Conservation (phyloP, 2,888 invertebrate genomes). For the Gisinianus flammeolus region DNA sequence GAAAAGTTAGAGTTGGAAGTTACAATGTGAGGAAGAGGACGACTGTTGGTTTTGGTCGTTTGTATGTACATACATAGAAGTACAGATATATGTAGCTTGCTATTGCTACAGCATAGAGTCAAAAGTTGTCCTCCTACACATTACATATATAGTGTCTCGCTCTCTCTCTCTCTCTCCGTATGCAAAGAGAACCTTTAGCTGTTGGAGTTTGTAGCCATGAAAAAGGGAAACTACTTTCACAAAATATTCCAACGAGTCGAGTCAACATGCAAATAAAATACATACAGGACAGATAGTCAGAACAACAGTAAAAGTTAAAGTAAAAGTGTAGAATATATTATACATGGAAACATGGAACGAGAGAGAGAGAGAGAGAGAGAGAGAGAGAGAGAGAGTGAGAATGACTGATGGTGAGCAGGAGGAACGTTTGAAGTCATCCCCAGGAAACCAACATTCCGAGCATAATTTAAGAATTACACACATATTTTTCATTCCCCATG, state of each 20-base stretch:
- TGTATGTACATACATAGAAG: too few relatives aligned
- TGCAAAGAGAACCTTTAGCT: not conserved
- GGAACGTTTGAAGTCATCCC: not conserved
- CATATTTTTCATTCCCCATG: too few relatives aligned
- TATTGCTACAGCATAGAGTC: too few relatives aligned
- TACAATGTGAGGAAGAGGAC: not conserved
- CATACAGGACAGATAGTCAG: not conserved
- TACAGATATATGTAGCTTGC: too few relatives aligned
- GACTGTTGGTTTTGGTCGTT: too few relatives aligned
- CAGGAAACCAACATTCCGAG: not conserved
- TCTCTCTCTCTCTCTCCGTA: not conserved
- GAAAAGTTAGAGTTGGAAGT: not conserved
- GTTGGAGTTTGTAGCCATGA: too few relatives aligned
- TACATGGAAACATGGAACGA: not conserved
- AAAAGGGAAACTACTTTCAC: not conserved
- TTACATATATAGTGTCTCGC: not conserved
- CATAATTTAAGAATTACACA: not conserved
- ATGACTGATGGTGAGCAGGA: not conserved
- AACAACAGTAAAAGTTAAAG: not conserved
- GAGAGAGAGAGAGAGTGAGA: not conserved
- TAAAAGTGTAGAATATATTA: not conserved
- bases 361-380: not conserved
- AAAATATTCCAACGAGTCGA: slow-evolving; percentile 7
- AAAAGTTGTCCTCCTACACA: too few relatives aligned
- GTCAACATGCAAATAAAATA: not conserved